Conservation (phyloP, 1,140 invertebrate species). For the Nebria ingens region DNA sequence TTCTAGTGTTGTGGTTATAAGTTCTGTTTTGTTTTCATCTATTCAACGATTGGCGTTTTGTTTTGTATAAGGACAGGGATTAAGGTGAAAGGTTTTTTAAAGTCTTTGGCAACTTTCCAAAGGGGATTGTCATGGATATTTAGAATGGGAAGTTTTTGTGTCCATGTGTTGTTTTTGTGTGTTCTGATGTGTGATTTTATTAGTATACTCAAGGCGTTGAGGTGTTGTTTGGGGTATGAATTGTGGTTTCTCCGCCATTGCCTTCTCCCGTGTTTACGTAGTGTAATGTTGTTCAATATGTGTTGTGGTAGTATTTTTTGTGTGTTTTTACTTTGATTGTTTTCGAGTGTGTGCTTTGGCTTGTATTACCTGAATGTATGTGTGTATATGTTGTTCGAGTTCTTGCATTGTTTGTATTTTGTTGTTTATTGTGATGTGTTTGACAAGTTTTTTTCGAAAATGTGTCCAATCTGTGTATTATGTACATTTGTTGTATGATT, state of each 20-base stretch:
- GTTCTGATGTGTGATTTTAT: slow-evolving; percentile 18
- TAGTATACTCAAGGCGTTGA: slow-evolving; percentile 4
- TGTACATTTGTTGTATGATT: not conserved
- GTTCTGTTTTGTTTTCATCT: no score
- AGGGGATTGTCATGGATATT: slow-evolving; percentile 16
- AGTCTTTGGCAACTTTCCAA: slow-evolving; percentile 18
- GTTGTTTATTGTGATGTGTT: not conserved
- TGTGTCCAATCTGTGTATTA: not conserved
- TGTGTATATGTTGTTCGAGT: slow-evolving; percentile 1
- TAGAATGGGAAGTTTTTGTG: no score
- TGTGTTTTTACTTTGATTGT: no score
- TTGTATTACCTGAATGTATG: slow-evolving; percentile 12
- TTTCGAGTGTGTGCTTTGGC: slow-evolving; percentile 13
- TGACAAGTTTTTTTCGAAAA: no score
- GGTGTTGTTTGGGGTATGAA: not conserved
- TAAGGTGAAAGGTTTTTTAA: slow-evolving; percentile 13
- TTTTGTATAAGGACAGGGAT: slow-evolving; percentile 14
- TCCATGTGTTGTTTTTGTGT: no score
- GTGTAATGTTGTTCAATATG: not conserved
- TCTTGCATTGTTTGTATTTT: not conserved
- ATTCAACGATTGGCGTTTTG: slow-evolving; percentile 8
- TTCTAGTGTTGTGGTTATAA: slow-evolving; percentile 10
- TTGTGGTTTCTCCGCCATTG: not conserved
- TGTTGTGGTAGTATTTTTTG: slow-evolving; percentile 6
- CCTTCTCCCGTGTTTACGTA: not conserved